Conservation (phyloP, 2,113 vertebrate species). For the Labeo catla region DNA sequence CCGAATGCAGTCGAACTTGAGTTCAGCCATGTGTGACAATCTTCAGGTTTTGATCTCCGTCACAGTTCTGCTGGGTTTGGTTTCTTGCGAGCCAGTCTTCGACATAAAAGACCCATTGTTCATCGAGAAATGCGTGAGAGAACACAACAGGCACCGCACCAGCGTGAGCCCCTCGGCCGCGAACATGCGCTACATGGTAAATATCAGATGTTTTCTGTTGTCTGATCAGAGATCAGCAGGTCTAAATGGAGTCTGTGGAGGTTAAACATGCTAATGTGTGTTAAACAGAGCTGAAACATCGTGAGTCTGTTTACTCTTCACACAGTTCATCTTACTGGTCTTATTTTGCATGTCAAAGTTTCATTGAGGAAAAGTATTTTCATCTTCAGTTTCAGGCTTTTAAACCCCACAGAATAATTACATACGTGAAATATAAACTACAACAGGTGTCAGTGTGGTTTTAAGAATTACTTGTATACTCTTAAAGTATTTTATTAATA, state of each 20-base stretch:
- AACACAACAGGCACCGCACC: constrained; percentile 63
- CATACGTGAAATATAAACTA: not conserved
- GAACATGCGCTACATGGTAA: constrained; percentile 72
- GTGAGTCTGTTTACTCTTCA: not conserved
- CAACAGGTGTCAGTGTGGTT: not conserved
- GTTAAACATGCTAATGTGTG: too few relatives aligned
- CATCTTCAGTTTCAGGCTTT: not conserved
- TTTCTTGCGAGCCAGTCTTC: constrained; percentile 33
- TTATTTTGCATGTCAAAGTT: too few relatives aligned
- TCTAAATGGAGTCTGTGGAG: too few relatives aligned
- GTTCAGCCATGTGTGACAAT: not conserved
- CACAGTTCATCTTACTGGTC: too few relatives aligned
- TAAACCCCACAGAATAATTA: not conserved
- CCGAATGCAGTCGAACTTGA: not conserved
- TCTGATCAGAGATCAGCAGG: not conserved
- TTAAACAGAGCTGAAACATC: not conserved
- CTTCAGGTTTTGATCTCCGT: not conserved
- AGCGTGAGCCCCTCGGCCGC: constrained; percentile 56
- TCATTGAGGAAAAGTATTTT: too few relatives aligned
- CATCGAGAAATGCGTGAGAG: constrained; percentile 56
- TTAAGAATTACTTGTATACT: not conserved
- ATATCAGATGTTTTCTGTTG: not conserved
- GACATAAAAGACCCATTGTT: constrained; percentile 61
- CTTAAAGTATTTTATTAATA: too few relatives aligned
- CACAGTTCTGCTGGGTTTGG: not conserved